Conservation (phyloP, 2,113 vertebrate species). For the Rynchops niger region DNA sequence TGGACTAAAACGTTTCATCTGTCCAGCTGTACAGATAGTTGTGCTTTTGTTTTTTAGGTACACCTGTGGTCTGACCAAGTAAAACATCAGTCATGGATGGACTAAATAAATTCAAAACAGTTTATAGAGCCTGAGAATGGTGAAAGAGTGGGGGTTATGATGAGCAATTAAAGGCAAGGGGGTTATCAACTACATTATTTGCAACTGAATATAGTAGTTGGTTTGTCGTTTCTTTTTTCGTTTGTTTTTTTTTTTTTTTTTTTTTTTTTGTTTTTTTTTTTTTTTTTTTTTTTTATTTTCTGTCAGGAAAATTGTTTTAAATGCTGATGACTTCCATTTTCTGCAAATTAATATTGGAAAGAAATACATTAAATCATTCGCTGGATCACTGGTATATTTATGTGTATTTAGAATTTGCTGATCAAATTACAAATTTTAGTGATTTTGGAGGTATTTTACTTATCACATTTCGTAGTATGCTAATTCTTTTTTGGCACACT, state of each 20-base stretch:
- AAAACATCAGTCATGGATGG: neutral
- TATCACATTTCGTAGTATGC: neutral
- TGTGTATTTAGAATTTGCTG: neutral
- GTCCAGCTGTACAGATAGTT: neutral
- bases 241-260: neutral
- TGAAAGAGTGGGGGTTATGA: neutral
- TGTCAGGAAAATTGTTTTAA: neutral
- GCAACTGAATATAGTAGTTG: neutral
- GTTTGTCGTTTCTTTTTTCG: neutral
- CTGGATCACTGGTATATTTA: neutral
- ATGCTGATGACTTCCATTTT: neutral
- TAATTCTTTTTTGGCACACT: neutral
- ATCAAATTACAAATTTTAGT: neutral
- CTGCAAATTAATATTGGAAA: neutral
- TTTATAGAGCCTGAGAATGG: neutral
- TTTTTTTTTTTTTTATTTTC: neutral
- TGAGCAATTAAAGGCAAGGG: neutral
- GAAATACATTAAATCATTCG: neutral
- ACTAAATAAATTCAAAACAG: neutral
- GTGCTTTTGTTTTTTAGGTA: neutral
- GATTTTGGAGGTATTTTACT: neutral
- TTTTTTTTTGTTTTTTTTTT: neutral
- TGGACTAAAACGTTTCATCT: neutral
- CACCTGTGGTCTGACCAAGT: neutral
- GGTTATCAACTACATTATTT: neutral